Conservation (phyloP, 1,140 invertebrate species). For the Chymomyza costata region DNA sequence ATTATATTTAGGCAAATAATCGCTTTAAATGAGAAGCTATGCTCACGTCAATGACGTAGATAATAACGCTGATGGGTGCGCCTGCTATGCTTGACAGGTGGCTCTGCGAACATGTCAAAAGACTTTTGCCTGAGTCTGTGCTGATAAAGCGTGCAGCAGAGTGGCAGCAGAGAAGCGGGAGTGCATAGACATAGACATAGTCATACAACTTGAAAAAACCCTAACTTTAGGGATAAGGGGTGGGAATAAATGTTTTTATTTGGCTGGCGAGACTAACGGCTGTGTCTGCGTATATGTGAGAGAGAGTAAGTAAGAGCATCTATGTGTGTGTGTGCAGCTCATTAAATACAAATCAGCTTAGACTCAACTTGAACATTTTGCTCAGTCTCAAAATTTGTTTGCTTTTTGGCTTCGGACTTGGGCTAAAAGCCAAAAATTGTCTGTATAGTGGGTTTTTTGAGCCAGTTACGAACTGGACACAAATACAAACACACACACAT, state of each 20-base stretch:
- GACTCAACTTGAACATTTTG: conserved; percentile 27
- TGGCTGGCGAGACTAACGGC: conserved; percentile 34
- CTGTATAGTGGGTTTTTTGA: too few relatives aligned
- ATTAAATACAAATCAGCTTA: conserved; percentile 72
- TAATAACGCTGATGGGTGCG: conserved; percentile 2
- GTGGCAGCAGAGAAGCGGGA: conserved; percentile 23
- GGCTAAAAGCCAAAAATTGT: too few relatives aligned
- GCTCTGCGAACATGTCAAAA: conserved; percentile 43
- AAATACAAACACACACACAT: background rate
- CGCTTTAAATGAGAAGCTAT: conserved; percentile 14
- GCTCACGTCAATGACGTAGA: conserved; percentile 40
- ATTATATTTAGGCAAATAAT: conserved; percentile 55
- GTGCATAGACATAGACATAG: background rate
- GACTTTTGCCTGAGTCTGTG: conserved; percentile 13
- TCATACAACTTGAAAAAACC: conserved; percentile 14
- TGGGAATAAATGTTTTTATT: conserved; percentile 68
- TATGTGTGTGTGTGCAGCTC: conserved; percentile 35
- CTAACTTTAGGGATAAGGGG: too few relatives aligned
- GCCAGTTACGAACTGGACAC: background rate
- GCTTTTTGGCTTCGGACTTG: too few relatives aligned
- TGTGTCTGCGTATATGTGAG: conserved; percentile 36
- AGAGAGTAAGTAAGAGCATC: conserved; percentile 14
- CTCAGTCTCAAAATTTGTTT: too few relatives aligned
- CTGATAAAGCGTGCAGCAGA: background rate
- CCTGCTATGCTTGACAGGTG: conserved; percentile 48